phyloP scores from a whole-genome alignment of 2,888 invertebrate species.

The Drosophila pseudotalamancana region DNA sequence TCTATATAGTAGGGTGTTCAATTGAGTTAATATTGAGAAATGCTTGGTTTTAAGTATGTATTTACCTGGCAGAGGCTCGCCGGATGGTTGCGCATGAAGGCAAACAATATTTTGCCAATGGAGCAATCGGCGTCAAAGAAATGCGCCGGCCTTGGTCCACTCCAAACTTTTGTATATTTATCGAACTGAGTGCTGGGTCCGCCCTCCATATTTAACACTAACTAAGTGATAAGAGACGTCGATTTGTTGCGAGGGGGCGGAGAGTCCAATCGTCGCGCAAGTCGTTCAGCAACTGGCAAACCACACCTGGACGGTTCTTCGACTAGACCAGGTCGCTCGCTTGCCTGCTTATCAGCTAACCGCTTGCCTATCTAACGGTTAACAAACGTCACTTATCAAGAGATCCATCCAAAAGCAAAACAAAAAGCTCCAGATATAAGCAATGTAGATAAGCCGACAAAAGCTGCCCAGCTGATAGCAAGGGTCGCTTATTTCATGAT shows the following conservation, averaged over 20 bases:
- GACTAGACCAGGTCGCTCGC: conserved; percentile 16
- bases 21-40: no score
- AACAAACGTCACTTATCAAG: conserved; percentile 57
- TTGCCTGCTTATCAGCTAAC: conserved; percentile 47
- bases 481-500: conserved; percentile 7
- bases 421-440: conserved; percentile 50
- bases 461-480: conserved; percentile 31
- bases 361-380: conserved; percentile 57
- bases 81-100: conserved; percentile 81
- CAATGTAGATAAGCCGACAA: conserved; percentile 37
- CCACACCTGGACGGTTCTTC: conserved; percentile 16
- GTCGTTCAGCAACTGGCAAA: conserved; percentile 55
- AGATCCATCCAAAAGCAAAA: conserved; percentile 10
- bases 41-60: no score
- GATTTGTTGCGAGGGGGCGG: neutral
- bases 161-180: conserved; percentile 82
- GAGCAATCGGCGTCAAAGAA: conserved; percentile 81
- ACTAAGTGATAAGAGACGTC: conserved; percentile 55
- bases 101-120: conserved; percentile 80
- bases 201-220: conserved; percentile 63
- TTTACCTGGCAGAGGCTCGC: conserved; percentile 76
- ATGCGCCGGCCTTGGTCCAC: conserved; percentile 77
- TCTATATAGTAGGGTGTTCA: conserved; percentile 48
- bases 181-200: conserved; percentile 72
- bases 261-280: conserved; percentile 49